These are phyloP conservation scores for Decapterus maruadsi DNA, from an alignment of 2,797 vertebrate species.

Conservation along the genomic window DNA sequence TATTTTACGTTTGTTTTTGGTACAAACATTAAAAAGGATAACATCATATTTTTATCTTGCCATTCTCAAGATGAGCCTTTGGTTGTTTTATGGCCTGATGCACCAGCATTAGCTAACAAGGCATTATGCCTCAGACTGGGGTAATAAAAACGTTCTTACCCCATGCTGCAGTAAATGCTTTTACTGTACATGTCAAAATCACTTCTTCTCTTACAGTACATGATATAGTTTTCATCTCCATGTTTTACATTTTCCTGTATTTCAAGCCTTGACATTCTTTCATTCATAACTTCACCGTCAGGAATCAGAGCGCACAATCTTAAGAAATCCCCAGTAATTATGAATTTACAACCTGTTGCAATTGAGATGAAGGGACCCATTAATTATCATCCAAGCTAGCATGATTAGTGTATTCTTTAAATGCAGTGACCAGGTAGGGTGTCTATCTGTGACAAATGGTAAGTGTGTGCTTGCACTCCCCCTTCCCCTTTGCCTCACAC, in stretches of 20 bases:
- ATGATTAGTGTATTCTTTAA: constrained; percentile 7
- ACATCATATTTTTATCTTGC: neutral
- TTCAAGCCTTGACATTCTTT: neutral
- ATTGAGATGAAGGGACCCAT: neutral
- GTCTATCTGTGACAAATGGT: constrained; percentile 49
- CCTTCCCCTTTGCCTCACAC: constrained; percentile 6
- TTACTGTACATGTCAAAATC: neutral
- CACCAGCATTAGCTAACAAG: constrained; percentile 28
- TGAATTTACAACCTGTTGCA: neutral
- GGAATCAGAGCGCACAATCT: neutral
- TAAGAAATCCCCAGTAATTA: neutral
- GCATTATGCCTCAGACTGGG: constrained; percentile 3
- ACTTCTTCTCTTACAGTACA: neutral
- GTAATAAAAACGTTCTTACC: constrained; percentile 12
- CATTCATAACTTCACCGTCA: neutral
- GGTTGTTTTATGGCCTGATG: constrained; percentile 20
- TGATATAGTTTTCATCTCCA: neutral
- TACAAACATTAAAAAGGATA: neutral
- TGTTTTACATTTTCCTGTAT: constrained; percentile 18
- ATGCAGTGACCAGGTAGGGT: constrained; percentile 16
- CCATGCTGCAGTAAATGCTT: constrained; percentile 18
- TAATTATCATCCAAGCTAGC: constrained; percentile 3
- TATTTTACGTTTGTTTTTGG: constrained; percentile 7
- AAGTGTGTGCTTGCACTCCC: constrained; percentile 58
- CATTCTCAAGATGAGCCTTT: constrained; percentile 7